Base-by-base conservation (phyloP, 2,888 invertebrate species). In the Heteropelma amictum region DNA sequence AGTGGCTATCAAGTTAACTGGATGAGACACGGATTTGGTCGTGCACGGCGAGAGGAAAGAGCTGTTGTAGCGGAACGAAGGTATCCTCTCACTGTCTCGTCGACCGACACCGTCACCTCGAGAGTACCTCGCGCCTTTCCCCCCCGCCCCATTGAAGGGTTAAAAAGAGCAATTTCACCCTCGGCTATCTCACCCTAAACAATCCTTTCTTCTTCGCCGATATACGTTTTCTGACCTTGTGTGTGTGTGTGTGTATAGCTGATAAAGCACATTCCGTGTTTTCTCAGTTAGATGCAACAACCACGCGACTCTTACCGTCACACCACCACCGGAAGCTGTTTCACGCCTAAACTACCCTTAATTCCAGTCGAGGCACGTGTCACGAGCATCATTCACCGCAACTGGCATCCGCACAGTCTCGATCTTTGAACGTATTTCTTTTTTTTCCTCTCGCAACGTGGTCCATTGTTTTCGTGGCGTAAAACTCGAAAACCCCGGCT, bases 21-120 rank as follows among this genome's bases (percentile, higher is more conserved):
- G 77, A 80, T 78, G 78, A 77, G 76, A 79, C 77, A 76, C 68
- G 65, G 72, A 79, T 80, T 80, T 74, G 74, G 63, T 80, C 72
- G 71, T 77, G 69, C 60, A 63, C 4, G 4, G 64, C 60, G 53
- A 33, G 38, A 28, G 64, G 47, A 47, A 61, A 53, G 65, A 63
- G 47, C 6, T 45, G 28, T 38, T 53, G 40, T 53, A 8, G 35
- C 21, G 26, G 17, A 65, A 51, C 23, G 64, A 53, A 38, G 51
- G 45, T 53, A 58, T 65, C 56, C 65, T 64, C 60, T 71, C 58
- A 56, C 63, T 58, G 38, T 40, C 64, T 61, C 64, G 71, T 65
- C 60, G 69, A 45, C 61, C 54, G 47, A 68, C 54, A 51, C 53
- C 56, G 47, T 30, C 72, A 68, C 64, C 68, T 72, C 76, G 58